Evolutionary conservation across 2,797 vertebrate genomes (phyloP).

Genomic region (Eleutherodactylus coqui): DNA sequence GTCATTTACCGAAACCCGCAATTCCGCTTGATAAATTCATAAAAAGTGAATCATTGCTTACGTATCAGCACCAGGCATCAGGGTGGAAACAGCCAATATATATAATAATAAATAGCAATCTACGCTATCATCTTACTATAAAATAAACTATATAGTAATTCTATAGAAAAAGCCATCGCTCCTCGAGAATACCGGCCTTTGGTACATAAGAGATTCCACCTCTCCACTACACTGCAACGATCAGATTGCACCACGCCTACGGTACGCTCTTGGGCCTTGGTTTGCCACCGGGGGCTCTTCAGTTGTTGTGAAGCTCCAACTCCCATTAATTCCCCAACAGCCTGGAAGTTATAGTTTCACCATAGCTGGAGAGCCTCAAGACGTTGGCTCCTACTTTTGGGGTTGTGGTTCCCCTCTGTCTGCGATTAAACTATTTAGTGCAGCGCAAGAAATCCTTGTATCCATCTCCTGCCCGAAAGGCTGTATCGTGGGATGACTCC

Average conservation of each 20-base stretch:
- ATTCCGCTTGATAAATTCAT: slow-evolving; percentile 19
- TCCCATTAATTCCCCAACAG: not conserved
- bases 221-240: not conserved
- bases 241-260: slow-evolving; percentile 20
- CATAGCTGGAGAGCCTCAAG: not conserved
- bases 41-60: slow-evolving; percentile 42
- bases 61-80: slow-evolving; percentile 38
- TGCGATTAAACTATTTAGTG: not conserved
- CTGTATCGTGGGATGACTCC: slow-evolving; percentile 22
- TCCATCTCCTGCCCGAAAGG: not conserved
- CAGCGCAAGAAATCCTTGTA: not conserved
- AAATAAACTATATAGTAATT: slow-evolving; percentile 47
- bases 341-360: not conserved
- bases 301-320: not conserved
- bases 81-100: slow-evolving; percentile 43
- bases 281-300: not conserved
- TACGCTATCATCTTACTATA: slow-evolving; percentile 50
- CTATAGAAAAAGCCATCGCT: slow-evolving; percentile 39
- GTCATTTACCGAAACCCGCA: not conserved
- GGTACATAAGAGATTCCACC: slow-evolving; percentile 24
- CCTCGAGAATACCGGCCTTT: slow-evolving; percentile 9
- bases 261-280: not conserved
- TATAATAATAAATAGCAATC: slow-evolving; percentile 43
- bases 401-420: not conserved
- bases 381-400: not conserved